These are phyloP conservation scores for Sipha flava DNA, from an alignment of 1,140 invertebrate genomes.

Conservation along the genomic window DNA sequence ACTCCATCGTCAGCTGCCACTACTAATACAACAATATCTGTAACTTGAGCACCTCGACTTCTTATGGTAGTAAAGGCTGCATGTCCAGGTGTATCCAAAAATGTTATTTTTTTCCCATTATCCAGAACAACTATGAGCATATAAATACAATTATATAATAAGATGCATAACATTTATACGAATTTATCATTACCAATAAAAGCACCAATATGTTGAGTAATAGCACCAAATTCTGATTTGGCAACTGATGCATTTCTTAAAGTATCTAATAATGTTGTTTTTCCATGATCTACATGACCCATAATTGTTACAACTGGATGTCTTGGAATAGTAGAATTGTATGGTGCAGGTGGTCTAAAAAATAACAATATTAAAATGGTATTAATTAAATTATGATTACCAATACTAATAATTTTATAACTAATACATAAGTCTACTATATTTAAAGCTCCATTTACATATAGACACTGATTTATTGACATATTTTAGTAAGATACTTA, in stretches of 20 bases:
- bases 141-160: constrained; percentile 1
- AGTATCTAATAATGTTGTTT: constrained; percentile 92
- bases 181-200: constrained; percentile 60
- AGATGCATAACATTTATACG: background rate
- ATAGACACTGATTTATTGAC: too few relatives aligned
- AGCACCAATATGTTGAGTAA: constrained; percentile 98
- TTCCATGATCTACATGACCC: constrained; percentile 99
- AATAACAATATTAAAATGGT: background rate
- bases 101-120: constrained; percentile 52
- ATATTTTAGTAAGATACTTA: too few relatives aligned
- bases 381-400: too few relatives aligned
- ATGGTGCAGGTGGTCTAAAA: constrained; percentile 52
- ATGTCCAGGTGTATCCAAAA: constrained; percentile 99
- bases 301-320: constrained; percentile 94
- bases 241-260: constrained; percentile 80
- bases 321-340: constrained; percentile 53
- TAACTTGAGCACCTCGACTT: constrained; percentile 78
- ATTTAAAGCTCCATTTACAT: too few relatives aligned
- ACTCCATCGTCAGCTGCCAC: constrained; percentile 98
- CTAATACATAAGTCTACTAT: background rate
- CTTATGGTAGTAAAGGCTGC: constrained; percentile 91
- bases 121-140: background rate
- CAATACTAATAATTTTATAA: too few relatives aligned
- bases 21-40: constrained; percentile 92
- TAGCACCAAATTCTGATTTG: constrained; percentile 92